phyloP scores from a whole-genome alignment of 2,888 invertebrate genomes.

The Atethmia centrago region DNA sequence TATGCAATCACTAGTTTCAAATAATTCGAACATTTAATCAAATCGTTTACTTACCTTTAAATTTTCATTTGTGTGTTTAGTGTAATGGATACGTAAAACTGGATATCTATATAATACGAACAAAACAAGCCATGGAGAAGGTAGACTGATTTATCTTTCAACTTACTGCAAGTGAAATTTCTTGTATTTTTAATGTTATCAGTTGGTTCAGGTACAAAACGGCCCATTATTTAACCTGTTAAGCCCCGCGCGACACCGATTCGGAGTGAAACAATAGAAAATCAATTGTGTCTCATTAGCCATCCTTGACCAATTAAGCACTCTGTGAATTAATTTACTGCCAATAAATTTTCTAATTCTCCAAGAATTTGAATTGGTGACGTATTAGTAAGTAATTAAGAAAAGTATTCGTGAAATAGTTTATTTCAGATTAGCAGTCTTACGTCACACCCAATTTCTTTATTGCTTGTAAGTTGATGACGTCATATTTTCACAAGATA shows the following conservation, averaged over 20 bases:
- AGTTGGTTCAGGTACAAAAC: not conserved
- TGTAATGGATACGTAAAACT: not conserved
- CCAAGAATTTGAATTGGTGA: not conserved
- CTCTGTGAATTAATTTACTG: not conserved
- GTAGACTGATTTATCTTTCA: not conserved
- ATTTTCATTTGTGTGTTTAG: not conserved
- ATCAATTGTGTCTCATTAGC: no score
- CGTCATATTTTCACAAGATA: conserved; percentile 8
- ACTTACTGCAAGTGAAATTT: not conserved
- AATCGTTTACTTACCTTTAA: not conserved
- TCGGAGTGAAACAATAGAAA: no score
- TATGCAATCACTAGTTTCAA: not conserved
- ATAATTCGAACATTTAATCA: not conserved
- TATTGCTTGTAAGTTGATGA: not conserved
- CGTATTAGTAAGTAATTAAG: not conserved
- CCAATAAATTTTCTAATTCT: not conserved
- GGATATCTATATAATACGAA: no score
- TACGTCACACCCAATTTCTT: not conserved
- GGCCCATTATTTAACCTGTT: not conserved
- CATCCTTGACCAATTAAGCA: no score
- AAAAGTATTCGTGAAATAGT: not conserved
- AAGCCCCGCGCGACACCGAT: no score
- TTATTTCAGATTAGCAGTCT: no score
- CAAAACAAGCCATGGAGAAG: not conserved
- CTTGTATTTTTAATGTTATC: not conserved